Evolutionary conservation across 2,888 invertebrate genomes (phyloP), one percentile per base, ranked within the genome.

Genomic region (Sarcophaga carnaria): DNA sequence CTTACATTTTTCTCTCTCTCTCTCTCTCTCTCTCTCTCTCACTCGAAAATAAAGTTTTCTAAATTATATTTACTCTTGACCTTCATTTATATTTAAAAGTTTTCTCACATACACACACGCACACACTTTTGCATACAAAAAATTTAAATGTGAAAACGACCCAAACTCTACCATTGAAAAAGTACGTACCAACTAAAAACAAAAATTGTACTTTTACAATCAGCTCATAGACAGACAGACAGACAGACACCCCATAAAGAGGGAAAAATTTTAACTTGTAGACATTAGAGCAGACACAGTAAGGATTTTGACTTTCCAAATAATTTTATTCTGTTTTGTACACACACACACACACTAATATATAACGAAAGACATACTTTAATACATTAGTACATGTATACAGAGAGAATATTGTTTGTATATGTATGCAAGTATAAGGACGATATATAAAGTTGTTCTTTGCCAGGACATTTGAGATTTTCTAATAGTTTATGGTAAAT

Each of bases 231-330:
- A 78, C 54, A 72, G 71, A 64, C 47, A 63, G 49, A 76, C 37
- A 59, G n/a, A 47, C 20, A 66, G 27, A 20, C 63, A 67, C 22
- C 62, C 66, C 60, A 47, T 69, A 69, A 20, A 74, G 75, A 69
- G 59, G 59, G n/a, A 70, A 76, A 76, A 82, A 70, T 64, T 66
- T 64, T 59, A 37, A 70, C 45, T 86, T 59, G 78, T 75, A 83
- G 86, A 86, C 83, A 70, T 67, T 64, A 72, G 69, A 78, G 77
- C 83, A 86, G 83, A 86, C 86, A 80, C 37, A 37, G 54, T 70
- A 63, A 80, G 54, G n/a, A 37, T 80, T 86, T 77, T n/a, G 63
- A 74, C 86, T 83, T 83, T 74, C 25, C 22, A 37, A 74, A 67
- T 76, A 37, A 63, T 80, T 37, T 37, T 69, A 22, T 49, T 49